Percentiles rank a stretch among this genome's conserved stretches.
Evolutionary conservation across 2,797 vertebrate genomes (phyloP).

Genomic region (Ispidina picta): DNA sequence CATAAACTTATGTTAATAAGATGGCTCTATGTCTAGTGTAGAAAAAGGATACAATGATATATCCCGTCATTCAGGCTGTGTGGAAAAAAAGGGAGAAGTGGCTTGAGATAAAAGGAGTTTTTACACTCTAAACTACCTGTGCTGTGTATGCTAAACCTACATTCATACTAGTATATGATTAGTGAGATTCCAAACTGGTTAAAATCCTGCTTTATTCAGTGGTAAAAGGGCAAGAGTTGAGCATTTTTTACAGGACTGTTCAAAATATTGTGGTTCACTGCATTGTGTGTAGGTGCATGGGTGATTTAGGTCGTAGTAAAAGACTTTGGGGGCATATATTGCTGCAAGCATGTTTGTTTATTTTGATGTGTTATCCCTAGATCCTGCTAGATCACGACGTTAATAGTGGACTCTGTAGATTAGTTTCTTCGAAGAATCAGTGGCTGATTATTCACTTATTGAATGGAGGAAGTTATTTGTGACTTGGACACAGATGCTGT

Average conservation of each 20-base stretch:
- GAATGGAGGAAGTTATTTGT: not conserved
- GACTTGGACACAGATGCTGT: rapidly evolving
- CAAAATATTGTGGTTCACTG: not conserved
- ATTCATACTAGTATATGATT: no score
- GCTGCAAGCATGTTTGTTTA: not conserved
- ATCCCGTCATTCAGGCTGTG: not conserved
- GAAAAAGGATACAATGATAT: not conserved
- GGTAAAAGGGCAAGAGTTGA: not conserved
- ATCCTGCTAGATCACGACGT: not conserved
- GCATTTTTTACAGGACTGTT: not conserved
- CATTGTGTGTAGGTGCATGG: not conserved
- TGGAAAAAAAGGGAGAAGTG: not conserved
- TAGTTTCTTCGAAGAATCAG: not conserved
- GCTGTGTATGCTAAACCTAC: not conserved
- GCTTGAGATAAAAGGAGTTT: not conserved
- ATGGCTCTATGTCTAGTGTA: not conserved
- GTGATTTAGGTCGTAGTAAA: not conserved
- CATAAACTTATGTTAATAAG: not conserved
- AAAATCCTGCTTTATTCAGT: not conserved
- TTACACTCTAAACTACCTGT: not conserved
- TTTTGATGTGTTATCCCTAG: not conserved
- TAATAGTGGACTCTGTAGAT: not conserved
- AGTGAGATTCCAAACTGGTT: not conserved
- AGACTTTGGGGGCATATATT: rapidly evolving
- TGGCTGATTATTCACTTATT: rapidly evolving